Base-by-base conservation (phyloP, 2,797 vertebrate species). In the Cyprinodon diabolis region DNA sequence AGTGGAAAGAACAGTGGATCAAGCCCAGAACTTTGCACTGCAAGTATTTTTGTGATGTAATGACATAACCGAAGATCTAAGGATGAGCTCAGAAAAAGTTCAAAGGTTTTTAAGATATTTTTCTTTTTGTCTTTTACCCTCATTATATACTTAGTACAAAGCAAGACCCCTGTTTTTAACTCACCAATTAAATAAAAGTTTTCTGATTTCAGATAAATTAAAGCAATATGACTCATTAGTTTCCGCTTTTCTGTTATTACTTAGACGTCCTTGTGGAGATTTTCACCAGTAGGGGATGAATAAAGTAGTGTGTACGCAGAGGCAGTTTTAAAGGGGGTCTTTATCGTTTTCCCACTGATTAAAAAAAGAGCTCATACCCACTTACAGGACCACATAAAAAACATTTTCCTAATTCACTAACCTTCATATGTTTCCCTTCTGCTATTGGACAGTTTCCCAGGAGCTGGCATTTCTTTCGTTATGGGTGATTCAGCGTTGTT, bases 321-420 rank as follows among this genome's bases (percentile, higher is more conserved):
- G 17, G 72, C 58, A 81, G 76, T 87, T 90, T 84, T 71, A 80
- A 54, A 80, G 63, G 62, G 51, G 51, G 0, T 81, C 88, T 90
- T 87, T 84, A 87, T 87, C 83, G 87, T 86, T 76, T 79, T 47
- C 47, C 48, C 1, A 5, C 52, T 19, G 71, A 76, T 66, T 58
- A 40, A 85, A 78, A 80, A 71, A 37, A 62, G 15, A 72, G 60
- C 67, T 11, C 37, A 48, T 70, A 25, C 72, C 43, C 4, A 71
- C 48, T 60, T 69, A 69, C 47, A 73, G n/a, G 25, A n/a, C 72
- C 48, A 84, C 65, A 70, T 37, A 71, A 48, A 74, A 15, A 75
- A 52, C 25, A 51, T 63, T 60, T 25, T 58, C n/a, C 43, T 71
- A 9, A 78, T 68, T 12, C 75, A 93, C 95, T 90, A 70, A 91